These are phyloP conservation scores for Ficedula albicollis DNA, from an alignment of 2,797 vertebrate species.

Conservation along the genomic window DNA sequence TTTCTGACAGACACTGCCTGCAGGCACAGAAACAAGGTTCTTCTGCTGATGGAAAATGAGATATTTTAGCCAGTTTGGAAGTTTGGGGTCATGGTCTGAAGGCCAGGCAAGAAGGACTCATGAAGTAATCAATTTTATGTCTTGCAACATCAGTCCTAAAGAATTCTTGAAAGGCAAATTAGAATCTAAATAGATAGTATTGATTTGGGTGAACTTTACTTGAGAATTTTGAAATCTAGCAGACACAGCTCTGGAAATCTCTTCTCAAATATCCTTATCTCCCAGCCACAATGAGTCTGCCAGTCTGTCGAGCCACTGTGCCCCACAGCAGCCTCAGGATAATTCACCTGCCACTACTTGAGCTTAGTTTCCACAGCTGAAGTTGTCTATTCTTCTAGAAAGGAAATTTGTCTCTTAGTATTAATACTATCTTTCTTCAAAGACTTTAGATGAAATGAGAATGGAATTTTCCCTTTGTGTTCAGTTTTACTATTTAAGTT, in stretches of 20 bases:
- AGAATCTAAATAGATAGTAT: not conserved
- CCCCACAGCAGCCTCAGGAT: not conserved
- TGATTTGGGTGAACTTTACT: not conserved
- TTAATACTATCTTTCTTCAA: not conserved
- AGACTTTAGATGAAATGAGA: not conserved
- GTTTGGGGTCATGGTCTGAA: not conserved
- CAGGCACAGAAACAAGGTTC: not conserved
- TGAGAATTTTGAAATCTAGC: not conserved
- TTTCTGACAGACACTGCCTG: not conserved
- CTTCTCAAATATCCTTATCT: not conserved
- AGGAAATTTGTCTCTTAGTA: not conserved
- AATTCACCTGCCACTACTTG: not conserved
- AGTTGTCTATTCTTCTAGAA: not conserved
- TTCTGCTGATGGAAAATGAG: not conserved
- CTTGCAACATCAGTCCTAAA: not conserved
- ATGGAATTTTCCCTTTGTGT: not conserved
- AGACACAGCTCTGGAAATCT: not conserved
- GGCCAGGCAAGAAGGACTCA: not conserved
- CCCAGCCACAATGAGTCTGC: not conserved
- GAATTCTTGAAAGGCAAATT: not conserved
- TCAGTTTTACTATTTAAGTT: not conserved
- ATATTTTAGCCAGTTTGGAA: not conserved
- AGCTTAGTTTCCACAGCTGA: not conserved
- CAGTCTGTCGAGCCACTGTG: not conserved
- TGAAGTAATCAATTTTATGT: not conserved